These are phyloP conservation scores for Labroides dimidiatus DNA, from an alignment of 2,797 vertebrate species.

Conservation along the genomic window DNA sequence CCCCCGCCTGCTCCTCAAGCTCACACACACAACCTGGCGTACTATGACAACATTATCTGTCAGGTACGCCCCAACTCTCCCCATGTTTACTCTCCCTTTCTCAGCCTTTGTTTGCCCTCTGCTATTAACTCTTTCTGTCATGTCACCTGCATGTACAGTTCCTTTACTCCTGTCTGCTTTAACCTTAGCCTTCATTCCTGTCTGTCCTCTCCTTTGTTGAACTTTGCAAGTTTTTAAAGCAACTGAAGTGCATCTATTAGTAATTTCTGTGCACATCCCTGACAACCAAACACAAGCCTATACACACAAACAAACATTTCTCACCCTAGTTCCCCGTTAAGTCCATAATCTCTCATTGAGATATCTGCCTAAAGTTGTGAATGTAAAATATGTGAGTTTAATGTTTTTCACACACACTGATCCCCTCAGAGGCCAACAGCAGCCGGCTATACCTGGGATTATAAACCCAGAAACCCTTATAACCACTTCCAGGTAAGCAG, in stretches of 20 bases:
- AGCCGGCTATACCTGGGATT: constrained; percentile 83
- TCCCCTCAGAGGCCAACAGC: constrained; percentile 77
- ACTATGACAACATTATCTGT: constrained; percentile 93
- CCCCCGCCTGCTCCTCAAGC: constrained; percentile 85
- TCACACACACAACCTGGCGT: constrained; percentile 88
- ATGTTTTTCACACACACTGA: constrained; percentile 60
- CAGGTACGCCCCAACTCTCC: constrained; percentile 86
- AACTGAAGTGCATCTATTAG: constrained; percentile 15
- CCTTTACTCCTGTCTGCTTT: not conserved
- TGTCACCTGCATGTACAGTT: not conserved
- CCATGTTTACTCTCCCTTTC: constrained; percentile 45
- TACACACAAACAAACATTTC: not conserved
- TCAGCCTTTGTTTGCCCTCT: not conserved
- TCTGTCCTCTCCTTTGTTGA: constrained; percentile 26
- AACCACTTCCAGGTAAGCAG: constrained; percentile 80
- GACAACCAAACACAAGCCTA: not conserved
- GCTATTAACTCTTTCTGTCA: constrained; percentile 14
- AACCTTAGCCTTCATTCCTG: constrained; percentile 3
- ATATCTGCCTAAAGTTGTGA: constrained; percentile 27
- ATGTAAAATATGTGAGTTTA: constrained; percentile 53
- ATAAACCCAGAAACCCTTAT: constrained; percentile 83
- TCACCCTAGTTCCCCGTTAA: constrained; percentile 1
- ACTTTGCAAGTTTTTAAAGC: constrained; percentile 17
- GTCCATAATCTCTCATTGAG: not conserved
- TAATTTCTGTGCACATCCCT: constrained; percentile 8